These are phyloP conservation scores for Noctua pronuba DNA, from an alignment of 2,888 invertebrate species.

Conservation along the genomic window DNA sequence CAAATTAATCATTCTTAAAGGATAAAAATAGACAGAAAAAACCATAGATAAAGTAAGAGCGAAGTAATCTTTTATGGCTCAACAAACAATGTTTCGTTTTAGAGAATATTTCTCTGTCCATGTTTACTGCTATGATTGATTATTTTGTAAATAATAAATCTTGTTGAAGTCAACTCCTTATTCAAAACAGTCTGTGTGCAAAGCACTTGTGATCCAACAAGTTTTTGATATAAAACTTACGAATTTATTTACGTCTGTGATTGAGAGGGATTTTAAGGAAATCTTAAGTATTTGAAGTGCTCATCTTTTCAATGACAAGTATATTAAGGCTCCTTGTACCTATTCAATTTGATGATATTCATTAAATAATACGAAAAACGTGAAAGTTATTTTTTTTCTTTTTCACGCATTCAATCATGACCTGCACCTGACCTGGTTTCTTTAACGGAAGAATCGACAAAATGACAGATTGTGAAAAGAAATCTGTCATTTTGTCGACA, in stretches of 20 bases:
- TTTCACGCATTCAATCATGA: background rate
- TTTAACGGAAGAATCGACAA: no score
- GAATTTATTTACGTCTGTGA: background rate
- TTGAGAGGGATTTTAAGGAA: background rate
- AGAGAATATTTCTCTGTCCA: background rate
- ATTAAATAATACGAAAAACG: background rate
- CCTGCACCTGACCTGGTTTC: no score
- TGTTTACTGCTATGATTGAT: slow-evolving; percentile 1
- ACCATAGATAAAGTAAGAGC: background rate
- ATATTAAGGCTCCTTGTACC: background rate
- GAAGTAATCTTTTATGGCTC: background rate
- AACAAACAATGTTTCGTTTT: background rate
- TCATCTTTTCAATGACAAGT: background rate
- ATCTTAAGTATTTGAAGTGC: background rate
- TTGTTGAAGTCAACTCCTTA: slow-evolving; percentile 9
- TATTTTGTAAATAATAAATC: slow-evolving; percentile 42
- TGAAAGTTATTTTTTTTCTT: background rate
- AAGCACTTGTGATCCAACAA: slow-evolving; percentile 22
- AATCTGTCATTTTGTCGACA: no score
- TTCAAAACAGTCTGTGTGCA: slow-evolving; percentile 14
- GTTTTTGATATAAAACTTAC: slow-evolving; percentile 6
- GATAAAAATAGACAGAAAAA: background rate
- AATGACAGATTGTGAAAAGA: no score
- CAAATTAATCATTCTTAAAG: background rate
- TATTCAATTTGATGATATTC: background rate